Evolutionary conservation across 1,140 invertebrate genomes (phyloP).

Genomic region (Leptinotarsa lineolata): DNA sequence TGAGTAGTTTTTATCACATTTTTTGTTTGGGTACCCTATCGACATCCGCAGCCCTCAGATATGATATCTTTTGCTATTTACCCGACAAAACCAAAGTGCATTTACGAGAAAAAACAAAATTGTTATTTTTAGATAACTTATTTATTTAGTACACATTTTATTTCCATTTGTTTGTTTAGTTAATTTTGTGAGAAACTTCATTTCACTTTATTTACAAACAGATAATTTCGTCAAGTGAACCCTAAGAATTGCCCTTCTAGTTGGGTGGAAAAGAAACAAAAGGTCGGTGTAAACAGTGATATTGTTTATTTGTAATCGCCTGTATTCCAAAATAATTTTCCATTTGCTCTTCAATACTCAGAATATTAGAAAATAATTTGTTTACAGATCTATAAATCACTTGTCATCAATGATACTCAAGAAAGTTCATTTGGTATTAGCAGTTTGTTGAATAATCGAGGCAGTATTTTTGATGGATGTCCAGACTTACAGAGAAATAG

Average conservation of each 20-base stretch:
- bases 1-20: conserved; percentile 35
- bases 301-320: conserved; percentile 6
- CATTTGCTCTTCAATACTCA: neutral
- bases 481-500: no score
- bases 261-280: conserved; percentile 8
- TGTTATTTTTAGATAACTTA: conserved; percentile 54
- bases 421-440: no score
- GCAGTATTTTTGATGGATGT: no score
- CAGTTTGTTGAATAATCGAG: no score
- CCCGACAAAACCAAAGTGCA: conserved; percentile 51
- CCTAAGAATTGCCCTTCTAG: neutral
- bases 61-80: conserved; percentile 51
- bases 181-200: conserved; percentile 44
- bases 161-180: conserved; percentile 48
- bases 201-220: conserved; percentile 16
- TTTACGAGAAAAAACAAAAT: conserved; percentile 50
- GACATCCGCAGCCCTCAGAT: conserved; percentile 50
- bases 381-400: no score
- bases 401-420: no score
- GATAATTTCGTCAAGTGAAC: conserved; percentile 15
- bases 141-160: conserved; percentile 44
- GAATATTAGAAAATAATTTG: neutral
- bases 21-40: conserved; percentile 49
- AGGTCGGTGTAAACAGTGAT: conserved; percentile 7
- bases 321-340: neutral